Evolutionary conservation across 1,140 invertebrate genomes (phyloP), one percentile per base, ranked within the genome.

Genomic region (Philaenus spumarius): DNA sequence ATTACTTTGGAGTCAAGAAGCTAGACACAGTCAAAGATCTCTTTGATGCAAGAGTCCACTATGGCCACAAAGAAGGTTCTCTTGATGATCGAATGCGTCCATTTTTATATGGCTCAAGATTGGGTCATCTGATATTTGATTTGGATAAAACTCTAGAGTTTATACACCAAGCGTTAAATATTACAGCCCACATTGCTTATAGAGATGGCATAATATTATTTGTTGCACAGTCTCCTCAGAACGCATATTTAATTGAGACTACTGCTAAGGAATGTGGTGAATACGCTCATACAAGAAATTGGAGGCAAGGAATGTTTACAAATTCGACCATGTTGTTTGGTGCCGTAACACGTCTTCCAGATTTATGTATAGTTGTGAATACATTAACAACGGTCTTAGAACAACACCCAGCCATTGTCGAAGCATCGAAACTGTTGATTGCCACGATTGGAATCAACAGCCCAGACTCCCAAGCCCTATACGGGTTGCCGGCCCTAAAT

Each of bases 111-210:
- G 97, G 97, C 14, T 86, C 82, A 45, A 81, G 97, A 58, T 73
- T 96, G n/a, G 93, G 86, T 0, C 86, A 95, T 62, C 75, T 94
- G 43, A 93, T 99, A 63, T 87, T 99, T 70, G 95, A 99, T 76
- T 77, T 99, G 46, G 90, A 99, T 68, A 82, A 91, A 67, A 98
- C 96, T 0, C 84, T 89, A 2, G 78, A 85, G 24, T 80, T 89
- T 67, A 74, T 99, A 20, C 76, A 87, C 42, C 76, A 87, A 68
- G 97, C 97, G 1, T 76, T 99, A 2, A 98, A 99, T 75, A 86
- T 99, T 63, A 79, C 85, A 7, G 93, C 94, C 3, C 95, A 98
- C 69, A 83, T 98, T 55, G 92, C 93, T 1, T 96, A 85, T 64
- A 43, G 60, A 20, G 58, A 60, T 26, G 63, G 63, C 9, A 46